Evolutionary conservation across 1,140 invertebrate genomes (phyloP).

Genomic region (Drosophila sechellia): DNA sequence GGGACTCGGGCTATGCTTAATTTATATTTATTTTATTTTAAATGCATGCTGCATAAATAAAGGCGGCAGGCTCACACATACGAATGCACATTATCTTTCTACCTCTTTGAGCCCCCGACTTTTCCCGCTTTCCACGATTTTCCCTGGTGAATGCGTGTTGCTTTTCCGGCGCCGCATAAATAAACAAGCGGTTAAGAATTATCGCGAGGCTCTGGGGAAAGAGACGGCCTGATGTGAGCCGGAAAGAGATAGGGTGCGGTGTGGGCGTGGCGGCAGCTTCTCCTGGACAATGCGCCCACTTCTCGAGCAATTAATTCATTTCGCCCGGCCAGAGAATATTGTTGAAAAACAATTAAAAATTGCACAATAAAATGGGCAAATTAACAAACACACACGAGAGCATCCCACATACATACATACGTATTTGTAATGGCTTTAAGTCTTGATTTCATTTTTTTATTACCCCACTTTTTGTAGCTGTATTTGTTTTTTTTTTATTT

Average conservation of each 20-base stretch:
- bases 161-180: constrained; percentile 75
- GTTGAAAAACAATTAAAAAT: constrained; percentile 79
- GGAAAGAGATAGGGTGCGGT: not conserved
- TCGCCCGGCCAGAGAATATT: constrained; percentile 53
- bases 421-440: constrained; percentile 27
- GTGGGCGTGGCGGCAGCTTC: not conserved
- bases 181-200: constrained; percentile 81
- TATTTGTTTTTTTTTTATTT: constrained; percentile 17
- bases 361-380: constrained; percentile 66
- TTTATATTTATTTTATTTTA: constrained; percentile 82
- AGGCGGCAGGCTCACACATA: constrained; percentile 34
- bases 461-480: not conserved
- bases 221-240: not conserved
- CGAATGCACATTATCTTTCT: constrained; percentile 49
- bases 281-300: constrained; percentile 28
- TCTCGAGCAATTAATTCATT: constrained; percentile 61
- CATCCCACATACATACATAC: not conserved
- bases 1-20: constrained; percentile 62
- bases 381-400: constrained; percentile 33
- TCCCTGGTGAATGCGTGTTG: constrained; percentile 29
- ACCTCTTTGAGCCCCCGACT: constrained; percentile 33
- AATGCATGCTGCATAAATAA: constrained; percentile 81
- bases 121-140: not conserved
- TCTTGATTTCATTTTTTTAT: constrained; percentile 12
- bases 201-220: constrained; percentile 50